These are phyloP conservation scores for Salmo trutta DNA, from an alignment of 2,797 vertebrate species.

Conservation along the genomic window DNA sequence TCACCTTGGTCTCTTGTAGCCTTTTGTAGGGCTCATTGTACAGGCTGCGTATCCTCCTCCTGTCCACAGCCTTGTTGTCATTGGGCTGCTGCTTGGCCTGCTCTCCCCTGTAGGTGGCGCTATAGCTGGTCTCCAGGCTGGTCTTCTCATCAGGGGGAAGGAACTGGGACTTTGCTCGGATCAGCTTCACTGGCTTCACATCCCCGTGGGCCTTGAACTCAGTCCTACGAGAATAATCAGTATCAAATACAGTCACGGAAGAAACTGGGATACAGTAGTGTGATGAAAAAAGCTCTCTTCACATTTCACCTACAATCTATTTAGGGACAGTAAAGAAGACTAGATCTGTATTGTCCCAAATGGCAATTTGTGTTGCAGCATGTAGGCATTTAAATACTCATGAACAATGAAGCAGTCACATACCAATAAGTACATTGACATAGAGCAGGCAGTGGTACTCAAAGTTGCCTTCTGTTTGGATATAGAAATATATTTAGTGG, in stretches of 20 bases:
- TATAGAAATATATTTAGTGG: not conserved
- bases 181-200: constrained; percentile 85
- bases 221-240: constrained; percentile 74
- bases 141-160: constrained; percentile 87
- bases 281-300: not conserved
- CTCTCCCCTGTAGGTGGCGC: constrained; percentile 86
- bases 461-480: not conserved
- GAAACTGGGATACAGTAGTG: not conserved
- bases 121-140: constrained; percentile 93
- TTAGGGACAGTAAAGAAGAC: not conserved
- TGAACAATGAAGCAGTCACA: not conserved
- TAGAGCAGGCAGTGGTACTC: not conserved
- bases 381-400: not conserved
- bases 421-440: not conserved
- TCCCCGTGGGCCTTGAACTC: constrained; percentile 94
- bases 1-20: constrained; percentile 78
- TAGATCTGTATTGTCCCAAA: not conserved
- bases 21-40: constrained; percentile 93
- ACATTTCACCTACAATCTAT: not conserved
- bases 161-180: constrained; percentile 89
- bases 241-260: not conserved
- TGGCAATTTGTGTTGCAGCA: not conserved
- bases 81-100: constrained; percentile 75
- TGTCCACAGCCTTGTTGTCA: constrained; percentile 86
- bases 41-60: constrained; percentile 93